Evolutionary conservation across 2,797 vertebrate genomes (phyloP), one percentile per base, ranked within the genome.

Genomic region (Psittacula echo): DNA sequence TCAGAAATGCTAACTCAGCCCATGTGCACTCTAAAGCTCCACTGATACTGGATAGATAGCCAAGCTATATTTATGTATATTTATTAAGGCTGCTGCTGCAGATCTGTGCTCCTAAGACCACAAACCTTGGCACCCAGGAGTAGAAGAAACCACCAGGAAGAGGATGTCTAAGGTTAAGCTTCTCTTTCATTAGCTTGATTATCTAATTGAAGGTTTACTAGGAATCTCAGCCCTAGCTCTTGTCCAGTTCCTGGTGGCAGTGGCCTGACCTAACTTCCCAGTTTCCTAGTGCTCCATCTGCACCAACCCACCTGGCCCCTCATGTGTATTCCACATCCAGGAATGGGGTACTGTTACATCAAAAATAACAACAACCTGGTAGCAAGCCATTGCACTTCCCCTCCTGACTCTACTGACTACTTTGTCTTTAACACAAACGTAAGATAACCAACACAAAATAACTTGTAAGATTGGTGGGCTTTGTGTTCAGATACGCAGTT

Each of bases 171-270:
- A 90, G 72, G 87, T 89, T 87, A 85, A 95, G 48, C 65, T 65
- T 94, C 84, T 92, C 71, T 47, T 90, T 82, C 92, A 89, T 88
- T 78, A 89, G 62, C 62, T 50, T 84, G 82, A 93, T n/a, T 60
- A 88, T 84, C 66, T 91, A 94, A 92, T 78, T 84, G 92, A 91
- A 94, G 94, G 94, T 56, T 93, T 89, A 44, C 62, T 24, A 76
- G 66, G 58, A 94, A 91, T 87, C 89, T 85, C 29, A 93, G 5
- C 53, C 53, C 58, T 4, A 92, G 61, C 64, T 79, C 94, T 80
- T 72, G 80, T 85, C 87, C 80, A 74, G 3, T 93, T 92, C 77
- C 86, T 82, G 70, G 45, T 82, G 75, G 21, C 3, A 1, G 51
- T 71, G 89, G 72, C 89, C 96, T 93, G 85, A 90, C 64, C 85